Conservation (phyloP, 2,113 vertebrate species). For the Leptosomus discolor region DNA sequence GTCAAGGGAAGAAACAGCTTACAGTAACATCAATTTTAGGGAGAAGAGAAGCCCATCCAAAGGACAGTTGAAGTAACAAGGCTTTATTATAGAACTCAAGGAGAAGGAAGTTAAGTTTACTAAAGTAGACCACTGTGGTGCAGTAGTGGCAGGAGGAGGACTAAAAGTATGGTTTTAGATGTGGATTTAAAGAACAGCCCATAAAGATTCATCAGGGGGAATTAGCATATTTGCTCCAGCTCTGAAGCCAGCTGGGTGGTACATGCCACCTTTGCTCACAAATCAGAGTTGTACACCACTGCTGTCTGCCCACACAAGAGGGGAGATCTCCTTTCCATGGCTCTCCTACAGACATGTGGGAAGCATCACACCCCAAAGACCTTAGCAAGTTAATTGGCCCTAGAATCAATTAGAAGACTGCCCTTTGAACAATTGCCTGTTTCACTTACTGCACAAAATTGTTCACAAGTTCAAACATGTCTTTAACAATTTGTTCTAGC, state of each 20-base stretch:
- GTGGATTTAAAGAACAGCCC: background rate
- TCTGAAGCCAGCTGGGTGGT: background rate
- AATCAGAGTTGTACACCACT: background rate
- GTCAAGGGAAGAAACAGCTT: background rate
- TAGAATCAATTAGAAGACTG: background rate
- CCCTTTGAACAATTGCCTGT: background rate
- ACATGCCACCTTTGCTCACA: background rate
- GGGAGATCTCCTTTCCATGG: background rate
- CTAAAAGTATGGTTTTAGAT: background rate
- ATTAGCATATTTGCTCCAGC: background rate
- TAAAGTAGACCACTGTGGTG: background rate
- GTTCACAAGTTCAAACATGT: background rate
- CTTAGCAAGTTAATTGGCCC: fast-evolving
- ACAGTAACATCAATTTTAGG: background rate
- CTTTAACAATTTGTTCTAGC: background rate
- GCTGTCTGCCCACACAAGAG: background rate
- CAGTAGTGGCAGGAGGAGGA: background rate
- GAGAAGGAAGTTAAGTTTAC: background rate
- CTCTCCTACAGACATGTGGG: background rate
- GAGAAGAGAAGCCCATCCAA: background rate
- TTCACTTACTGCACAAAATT: background rate
- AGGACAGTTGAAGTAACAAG: background rate
- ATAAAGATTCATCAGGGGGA: background rate
- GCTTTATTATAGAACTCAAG: background rate
- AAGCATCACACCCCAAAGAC: background rate